Evolutionary conservation across 35 echinoderm and acorn worm genomes (phyloP).

Genomic region (Ophiothrix spiculata): DNA sequence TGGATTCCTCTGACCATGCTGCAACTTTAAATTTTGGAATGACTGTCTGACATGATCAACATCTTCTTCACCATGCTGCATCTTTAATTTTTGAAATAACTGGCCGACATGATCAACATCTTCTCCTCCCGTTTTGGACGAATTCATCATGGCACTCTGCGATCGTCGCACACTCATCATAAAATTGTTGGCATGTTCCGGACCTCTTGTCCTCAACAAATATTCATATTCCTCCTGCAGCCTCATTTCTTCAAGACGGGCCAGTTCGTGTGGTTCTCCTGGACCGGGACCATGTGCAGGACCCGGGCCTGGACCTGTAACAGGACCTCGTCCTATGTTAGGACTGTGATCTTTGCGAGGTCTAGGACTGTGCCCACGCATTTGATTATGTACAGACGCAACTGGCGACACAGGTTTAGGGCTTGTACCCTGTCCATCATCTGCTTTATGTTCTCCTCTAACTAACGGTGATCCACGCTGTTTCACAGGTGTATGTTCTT

Average conservation of each 20-base stretch:
- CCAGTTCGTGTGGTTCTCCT: constrained; percentile 46
- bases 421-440: background rate
- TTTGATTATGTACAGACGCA: background rate
- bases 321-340: background rate
- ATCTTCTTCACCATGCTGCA: too few relatives aligned
- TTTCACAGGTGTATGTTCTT: background rate
- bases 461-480: background rate
- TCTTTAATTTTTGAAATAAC: constrained; percentile 13
- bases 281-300: background rate
- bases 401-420: background rate
- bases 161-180: constrained; percentile 22
- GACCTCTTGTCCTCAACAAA: constrained; percentile 51
- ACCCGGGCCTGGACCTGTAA: background rate
- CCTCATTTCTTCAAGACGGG: constrained; percentile 48
- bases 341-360: constrained; percentile 12
- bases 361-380: background rate
- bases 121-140: background rate
- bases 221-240: constrained; percentile 67
- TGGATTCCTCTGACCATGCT: too few relatives aligned
- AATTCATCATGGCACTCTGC: constrained; percentile 22
- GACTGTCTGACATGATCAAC: too few relatives aligned
- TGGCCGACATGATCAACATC: constrained; percentile 9
- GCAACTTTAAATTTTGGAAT: too few relatives aligned
- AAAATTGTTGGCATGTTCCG: constrained; percentile 58
- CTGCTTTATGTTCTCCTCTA: background rate